phyloP scores from a whole-genome alignment of 1,140 invertebrate species.

The Hestina assimilis region DNA sequence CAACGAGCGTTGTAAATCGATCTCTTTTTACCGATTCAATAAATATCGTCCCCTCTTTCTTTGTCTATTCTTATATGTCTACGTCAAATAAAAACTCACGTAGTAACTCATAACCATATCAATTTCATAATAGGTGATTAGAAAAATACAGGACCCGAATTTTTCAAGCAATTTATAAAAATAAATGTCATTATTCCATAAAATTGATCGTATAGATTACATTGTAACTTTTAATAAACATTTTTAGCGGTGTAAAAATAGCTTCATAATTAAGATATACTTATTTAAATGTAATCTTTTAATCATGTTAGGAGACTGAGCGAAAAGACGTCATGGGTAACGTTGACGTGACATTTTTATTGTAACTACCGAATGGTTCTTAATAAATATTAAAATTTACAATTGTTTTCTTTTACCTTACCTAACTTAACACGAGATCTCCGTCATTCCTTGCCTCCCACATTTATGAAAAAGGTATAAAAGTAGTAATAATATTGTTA shows the following conservation, averaged over 20 bases:
- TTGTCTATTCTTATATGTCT: too few relatives aligned
- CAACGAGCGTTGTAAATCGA: too few relatives aligned
- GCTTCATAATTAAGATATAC: slow-evolving; percentile 1
- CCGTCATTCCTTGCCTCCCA: too few relatives aligned
- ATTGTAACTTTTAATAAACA: not conserved
- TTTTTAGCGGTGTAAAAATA: slow-evolving; percentile 9
- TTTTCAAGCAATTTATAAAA: not conserved
- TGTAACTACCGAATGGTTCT: slow-evolving; percentile 66
- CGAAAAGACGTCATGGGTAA: slow-evolving; percentile 38
- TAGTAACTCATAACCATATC: too few relatives aligned
- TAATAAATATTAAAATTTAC: slow-evolving; percentile 57
- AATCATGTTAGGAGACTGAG: slow-evolving; percentile 69
- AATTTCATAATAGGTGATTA: too few relatives aligned
- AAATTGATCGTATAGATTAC: not conserved
- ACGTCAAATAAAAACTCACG: too few relatives aligned
- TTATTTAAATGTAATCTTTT: not conserved
- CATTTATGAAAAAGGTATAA: too few relatives aligned
- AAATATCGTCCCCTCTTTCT: too few relatives aligned
- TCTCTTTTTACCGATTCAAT: too few relatives aligned
- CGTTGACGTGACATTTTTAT: slow-evolving; percentile 63
- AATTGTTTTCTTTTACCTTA: slow-evolving; percentile 13
- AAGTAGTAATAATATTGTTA: too few relatives aligned
- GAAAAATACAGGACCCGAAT: too few relatives aligned
- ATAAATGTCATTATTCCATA: not conserved
- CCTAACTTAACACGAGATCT: not conserved